Conservation (phyloP, 1,140 invertebrate species). For the Diachasmimorpha longicaudata region DNA sequence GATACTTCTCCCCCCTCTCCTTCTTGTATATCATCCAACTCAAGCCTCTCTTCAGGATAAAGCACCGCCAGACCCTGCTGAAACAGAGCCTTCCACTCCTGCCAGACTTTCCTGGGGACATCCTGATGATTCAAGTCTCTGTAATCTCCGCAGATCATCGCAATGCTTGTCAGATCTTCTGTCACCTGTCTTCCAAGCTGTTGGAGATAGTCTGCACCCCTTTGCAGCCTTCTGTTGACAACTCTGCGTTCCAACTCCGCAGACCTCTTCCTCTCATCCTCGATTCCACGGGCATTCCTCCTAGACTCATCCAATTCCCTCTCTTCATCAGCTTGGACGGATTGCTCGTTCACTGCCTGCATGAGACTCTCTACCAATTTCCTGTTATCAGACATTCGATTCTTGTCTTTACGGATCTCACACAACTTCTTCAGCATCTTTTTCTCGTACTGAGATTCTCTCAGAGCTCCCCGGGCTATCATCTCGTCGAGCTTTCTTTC, state of each 20-base stretch:
- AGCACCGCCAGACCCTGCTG: constrained; percentile 63
- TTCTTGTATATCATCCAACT: constrained; percentile 28
- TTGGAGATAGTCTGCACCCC: constrained; percentile 57
- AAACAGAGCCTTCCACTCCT: constrained; percentile 65
- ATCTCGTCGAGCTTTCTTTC: constrained; percentile 60
- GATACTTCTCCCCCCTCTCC: neutral
- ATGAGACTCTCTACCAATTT: constrained; percentile 59
- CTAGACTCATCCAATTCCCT: constrained; percentile 53
- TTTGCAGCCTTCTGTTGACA: constrained; percentile 47
- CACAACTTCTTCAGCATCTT: constrained; percentile 67
- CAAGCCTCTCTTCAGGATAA: constrained; percentile 37
- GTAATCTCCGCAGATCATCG: constrained; percentile 61
- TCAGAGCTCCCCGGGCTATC: constrained; percentile 64
- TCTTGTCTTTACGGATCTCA: constrained; percentile 65
- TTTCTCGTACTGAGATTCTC: constrained; percentile 69
- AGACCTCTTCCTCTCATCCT: constrained; percentile 62
- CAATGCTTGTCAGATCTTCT: constrained; percentile 63
- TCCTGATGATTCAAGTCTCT: constrained; percentile 45
- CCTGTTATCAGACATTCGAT: constrained; percentile 63
- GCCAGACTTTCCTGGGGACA: constrained; percentile 58
- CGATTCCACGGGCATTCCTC: constrained; percentile 56
- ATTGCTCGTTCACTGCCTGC: constrained; percentile 55
- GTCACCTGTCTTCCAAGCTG: constrained; percentile 62
- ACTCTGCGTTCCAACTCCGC: constrained; percentile 62
- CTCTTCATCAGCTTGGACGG: constrained; percentile 57